Conservation (phyloP, 64 coral and sea anemone genomes). For the Montipora cactus region DNA sequence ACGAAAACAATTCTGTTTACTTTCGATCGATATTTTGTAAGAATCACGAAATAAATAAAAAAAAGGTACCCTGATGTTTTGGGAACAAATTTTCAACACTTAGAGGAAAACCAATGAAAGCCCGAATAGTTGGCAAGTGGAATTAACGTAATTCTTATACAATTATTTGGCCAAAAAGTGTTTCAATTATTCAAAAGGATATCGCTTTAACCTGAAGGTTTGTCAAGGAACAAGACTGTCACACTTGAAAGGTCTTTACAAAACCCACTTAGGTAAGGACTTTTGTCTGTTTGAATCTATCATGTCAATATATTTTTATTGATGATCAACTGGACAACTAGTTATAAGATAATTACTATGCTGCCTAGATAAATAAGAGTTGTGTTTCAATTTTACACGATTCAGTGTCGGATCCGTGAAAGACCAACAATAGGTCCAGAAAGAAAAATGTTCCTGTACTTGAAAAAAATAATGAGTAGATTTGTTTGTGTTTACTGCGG, state of each 20-base stretch:
- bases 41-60: not conserved
- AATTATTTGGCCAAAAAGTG: slow-evolving; percentile 1
- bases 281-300: not conserved
- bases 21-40: not conserved
- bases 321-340: too few species aligned
- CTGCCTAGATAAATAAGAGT: too few species aligned
- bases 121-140: slow-evolving; percentile 3
- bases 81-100: not conserved
- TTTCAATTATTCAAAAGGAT: not conserved
- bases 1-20: not conserved
- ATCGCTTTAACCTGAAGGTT: not conserved
- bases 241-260: not conserved
- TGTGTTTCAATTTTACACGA: too few species aligned
- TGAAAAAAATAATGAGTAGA: too few species aligned
- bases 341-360: too few species aligned
- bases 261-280: not conserved
- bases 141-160: slow-evolving; percentile 28
- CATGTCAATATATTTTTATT: too few species aligned
- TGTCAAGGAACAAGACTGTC: not conserved
- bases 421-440: too few species aligned
- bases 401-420: too few species aligned
- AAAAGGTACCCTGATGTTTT: not conserved
- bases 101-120: not conserved
- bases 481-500: too few species aligned
- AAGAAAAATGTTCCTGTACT: too few species aligned